Percentiles rank a stretch among this genome's conserved stretches.
Evolutionary conservation across 2,888 invertebrate species (phyloP).

Genomic region (Cheilosia pagana): DNA sequence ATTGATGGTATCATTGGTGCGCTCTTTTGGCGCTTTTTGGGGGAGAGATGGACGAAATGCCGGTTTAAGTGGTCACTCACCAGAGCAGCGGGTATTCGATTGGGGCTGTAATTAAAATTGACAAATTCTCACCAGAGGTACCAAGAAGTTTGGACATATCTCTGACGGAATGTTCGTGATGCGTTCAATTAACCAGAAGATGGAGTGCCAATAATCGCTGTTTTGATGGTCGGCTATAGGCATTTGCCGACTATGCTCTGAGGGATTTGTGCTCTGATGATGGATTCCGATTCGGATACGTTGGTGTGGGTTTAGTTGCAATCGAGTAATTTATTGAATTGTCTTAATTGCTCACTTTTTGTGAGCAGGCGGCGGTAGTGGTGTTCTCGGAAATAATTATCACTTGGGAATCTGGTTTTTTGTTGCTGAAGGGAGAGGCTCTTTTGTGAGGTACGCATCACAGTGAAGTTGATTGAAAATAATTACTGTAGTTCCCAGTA

Average conservation of each 20-base stretch:
- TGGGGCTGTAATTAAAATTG: slow-evolving; percentile 71
- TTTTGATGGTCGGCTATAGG: slow-evolving; percentile 2
- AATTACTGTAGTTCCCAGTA: slow-evolving; percentile 10
- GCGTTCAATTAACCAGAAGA: slow-evolving; percentile 62
- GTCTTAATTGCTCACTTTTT: slow-evolving; percentile 66
- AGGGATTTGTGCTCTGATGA: slow-evolving; percentile 29
- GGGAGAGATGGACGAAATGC: slow-evolving; percentile 15
- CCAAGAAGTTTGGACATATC: slow-evolving; percentile 28
- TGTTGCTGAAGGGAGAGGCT: background rate
- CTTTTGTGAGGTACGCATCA: slow-evolving; percentile 3
- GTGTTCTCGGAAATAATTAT: slow-evolving; percentile 49
- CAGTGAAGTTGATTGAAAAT: background rate
- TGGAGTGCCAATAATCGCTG: slow-evolving; percentile 45
- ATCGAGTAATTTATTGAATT: slow-evolving; percentile 36
- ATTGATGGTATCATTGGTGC: slow-evolving; percentile 66
- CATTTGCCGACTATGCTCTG: background rate
- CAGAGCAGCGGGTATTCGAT: slow-evolving; percentile 61
- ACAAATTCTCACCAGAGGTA: slow-evolving; percentile 69
- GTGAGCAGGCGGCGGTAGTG: background rate
- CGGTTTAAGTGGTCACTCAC: slow-evolving; percentile 37
- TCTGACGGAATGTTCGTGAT: slow-evolving; percentile 55
- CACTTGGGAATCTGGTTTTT: slow-evolving; percentile 26
- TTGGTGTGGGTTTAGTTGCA: slow-evolving; percentile 31
- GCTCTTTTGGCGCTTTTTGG: background rate
- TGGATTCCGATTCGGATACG: slow-evolving; percentile 39